Evolutionary conservation across 2,113 vertebrate species (phyloP).

Genomic region (Gallinago media): DNA sequence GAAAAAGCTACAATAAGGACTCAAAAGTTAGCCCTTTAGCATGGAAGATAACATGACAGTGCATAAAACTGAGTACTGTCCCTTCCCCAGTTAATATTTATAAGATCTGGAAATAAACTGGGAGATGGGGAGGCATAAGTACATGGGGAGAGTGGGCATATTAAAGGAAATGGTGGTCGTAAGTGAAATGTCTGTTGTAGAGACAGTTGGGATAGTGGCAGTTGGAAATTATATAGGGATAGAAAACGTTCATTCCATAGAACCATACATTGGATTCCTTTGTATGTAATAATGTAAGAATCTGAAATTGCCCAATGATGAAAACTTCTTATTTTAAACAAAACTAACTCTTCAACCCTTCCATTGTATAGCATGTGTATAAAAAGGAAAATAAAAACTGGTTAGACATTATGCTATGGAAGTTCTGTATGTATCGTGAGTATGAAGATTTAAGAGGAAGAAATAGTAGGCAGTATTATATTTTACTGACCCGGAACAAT

Average conservation of each 20-base stretch:
- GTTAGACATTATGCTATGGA: neutral
- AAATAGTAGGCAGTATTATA: neutral
- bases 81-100: neutral
- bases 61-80: neutral
- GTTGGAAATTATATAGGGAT: neutral
- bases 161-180: neutral
- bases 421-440: neutral
- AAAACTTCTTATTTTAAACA: neutral
- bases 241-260: neutral
- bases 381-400: neutral
- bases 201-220: neutral
- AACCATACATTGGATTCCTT: neutral
- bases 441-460: neutral
- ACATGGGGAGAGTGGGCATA: neutral
- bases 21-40: neutral
- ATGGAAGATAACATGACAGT: neutral
- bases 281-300: neutral
- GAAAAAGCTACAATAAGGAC: neutral
- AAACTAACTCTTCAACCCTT: neutral
- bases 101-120: neutral
- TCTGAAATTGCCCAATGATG: neutral
- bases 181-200: neutral
- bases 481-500: neutral
- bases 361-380: neutral
- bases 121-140: neutral